A percentile compares a stretch with the other conserved stretches of the same genome.
These are phyloP conservation scores for Caenorhabditis sp. DNA, from an alignment of 2,888 invertebrate species.

Conservation along the genomic window DNA sequence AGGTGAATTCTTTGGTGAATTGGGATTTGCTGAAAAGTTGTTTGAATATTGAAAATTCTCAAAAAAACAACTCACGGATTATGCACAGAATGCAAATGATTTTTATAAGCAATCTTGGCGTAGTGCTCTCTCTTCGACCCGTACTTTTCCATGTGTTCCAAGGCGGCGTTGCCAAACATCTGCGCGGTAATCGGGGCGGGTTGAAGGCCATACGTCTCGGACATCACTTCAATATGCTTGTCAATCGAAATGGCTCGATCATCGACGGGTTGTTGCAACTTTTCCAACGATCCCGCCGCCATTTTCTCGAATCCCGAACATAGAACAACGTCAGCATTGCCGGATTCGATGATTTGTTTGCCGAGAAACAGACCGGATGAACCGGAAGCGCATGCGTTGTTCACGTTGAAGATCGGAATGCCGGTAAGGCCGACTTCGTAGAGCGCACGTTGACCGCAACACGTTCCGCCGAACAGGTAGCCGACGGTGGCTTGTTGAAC, in stretches of 20 bases:
- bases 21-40: conserved; percentile 85
- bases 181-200: conserved; percentile 89
- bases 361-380: conserved; percentile 88
- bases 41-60: background rate
- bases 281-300: conserved; percentile 85
- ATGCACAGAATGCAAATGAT: conserved; percentile 93
- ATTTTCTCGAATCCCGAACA: conserved; percentile 98
- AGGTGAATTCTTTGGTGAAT: conserved; percentile 86
- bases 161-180: conserved; percentile 93
- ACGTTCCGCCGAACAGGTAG: conserved; percentile 70
- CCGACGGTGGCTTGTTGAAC: conserved; percentile 84
- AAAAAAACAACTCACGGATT: conserved; percentile 80
- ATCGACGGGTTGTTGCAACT: conserved; percentile 70
- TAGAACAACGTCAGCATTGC: conserved; percentile 83
- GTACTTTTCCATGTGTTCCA: conserved; percentile 94
- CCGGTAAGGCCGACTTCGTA: conserved; percentile 95
- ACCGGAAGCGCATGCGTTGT: conserved; percentile 97
- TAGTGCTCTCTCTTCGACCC: conserved; percentile 89
- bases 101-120: conserved; percentile 96
- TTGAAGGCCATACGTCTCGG: conserved; percentile 82
- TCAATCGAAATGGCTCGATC: conserved; percentile 83
- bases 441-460: conserved; percentile 88
- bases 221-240: conserved; percentile 77
- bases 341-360: conserved; percentile 90
- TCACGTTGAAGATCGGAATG: conserved; percentile 95